These are phyloP conservation scores for Yponomeuta sedellus DNA, from an alignment of 2,888 invertebrate genomes.

Conservation along the genomic window DNA sequence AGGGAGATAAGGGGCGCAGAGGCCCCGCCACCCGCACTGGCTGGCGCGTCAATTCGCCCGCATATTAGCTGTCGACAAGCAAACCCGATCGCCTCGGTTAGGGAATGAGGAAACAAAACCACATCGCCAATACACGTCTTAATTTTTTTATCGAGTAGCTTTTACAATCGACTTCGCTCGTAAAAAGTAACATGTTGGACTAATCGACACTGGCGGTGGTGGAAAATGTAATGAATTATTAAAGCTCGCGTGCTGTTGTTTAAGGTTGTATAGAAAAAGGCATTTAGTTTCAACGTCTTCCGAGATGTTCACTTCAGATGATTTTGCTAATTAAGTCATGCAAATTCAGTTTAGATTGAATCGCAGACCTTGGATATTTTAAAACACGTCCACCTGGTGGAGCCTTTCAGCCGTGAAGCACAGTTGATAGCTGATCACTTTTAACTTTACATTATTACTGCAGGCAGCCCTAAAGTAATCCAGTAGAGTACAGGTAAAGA, in stretches of 20 bases:
- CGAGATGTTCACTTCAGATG: no score
- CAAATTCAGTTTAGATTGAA: no score
- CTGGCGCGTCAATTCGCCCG: constrained; percentile 47
- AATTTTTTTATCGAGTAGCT: neutral
- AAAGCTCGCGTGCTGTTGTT: neutral
- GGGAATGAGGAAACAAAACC: constrained; percentile 41
- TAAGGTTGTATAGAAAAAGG: neutral
- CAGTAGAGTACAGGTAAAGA: no score
- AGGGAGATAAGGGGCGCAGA: constrained; percentile 3
- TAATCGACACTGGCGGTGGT: neutral
- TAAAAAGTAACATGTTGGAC: neutral
- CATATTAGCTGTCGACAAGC: constrained; percentile 57
- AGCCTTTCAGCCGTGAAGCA: no score
- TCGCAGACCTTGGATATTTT: no score
- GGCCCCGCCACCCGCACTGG: constrained; percentile 19
- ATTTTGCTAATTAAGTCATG: no score
- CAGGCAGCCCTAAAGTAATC: no score
- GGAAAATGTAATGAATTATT: neutral
- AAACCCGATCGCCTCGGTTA: constrained; percentile 40
- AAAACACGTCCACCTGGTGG: no score
- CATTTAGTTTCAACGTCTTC: no score
- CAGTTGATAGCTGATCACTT: no score
- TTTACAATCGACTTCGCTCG: neutral
- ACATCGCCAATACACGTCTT: constrained; percentile 25
- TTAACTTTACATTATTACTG: no score